These are phyloP conservation scores for Pagrus major DNA, from an alignment of 2,113 vertebrate species.

Conservation along the genomic window DNA sequence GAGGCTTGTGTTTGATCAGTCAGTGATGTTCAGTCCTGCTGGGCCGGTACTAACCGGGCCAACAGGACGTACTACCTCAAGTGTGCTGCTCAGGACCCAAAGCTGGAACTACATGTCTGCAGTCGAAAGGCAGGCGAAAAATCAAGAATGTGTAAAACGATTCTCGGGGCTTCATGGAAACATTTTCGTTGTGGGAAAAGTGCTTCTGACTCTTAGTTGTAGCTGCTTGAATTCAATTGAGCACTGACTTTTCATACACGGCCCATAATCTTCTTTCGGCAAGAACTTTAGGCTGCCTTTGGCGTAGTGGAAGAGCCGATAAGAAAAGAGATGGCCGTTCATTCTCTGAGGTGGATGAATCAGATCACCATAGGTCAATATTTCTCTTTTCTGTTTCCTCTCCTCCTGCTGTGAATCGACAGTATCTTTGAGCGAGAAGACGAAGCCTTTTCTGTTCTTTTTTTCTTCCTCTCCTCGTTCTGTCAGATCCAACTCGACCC, in stretches of 20 bases:
- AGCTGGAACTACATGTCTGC: not conserved
- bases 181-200: not conserved
- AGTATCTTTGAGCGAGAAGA: conserved; percentile 5
- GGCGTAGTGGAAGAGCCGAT: not conserved
- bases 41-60: not conserved
- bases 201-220: not conserved
- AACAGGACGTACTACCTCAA: not conserved
- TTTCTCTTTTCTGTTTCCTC: conserved; percentile 40
- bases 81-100: not conserved
- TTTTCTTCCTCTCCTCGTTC: not conserved
- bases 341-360: conserved; percentile 36
- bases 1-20: not conserved
- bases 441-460: conserved; percentile 13
- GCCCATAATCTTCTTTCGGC: not conserved
- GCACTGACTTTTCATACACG: not conserved
- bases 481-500: conserved; percentile 47
- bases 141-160: not conserved
- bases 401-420: conserved; percentile 39
- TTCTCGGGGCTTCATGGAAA: not conserved
- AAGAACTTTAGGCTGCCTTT: not conserved
- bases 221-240: not conserved
- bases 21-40: not conserved
- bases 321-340: conserved; percentile 10
- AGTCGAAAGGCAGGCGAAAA: not conserved
- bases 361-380: conserved; percentile 50